phyloP scores from a whole-genome alignment of 2,797 vertebrate species.

The Amniataba percoides region DNA sequence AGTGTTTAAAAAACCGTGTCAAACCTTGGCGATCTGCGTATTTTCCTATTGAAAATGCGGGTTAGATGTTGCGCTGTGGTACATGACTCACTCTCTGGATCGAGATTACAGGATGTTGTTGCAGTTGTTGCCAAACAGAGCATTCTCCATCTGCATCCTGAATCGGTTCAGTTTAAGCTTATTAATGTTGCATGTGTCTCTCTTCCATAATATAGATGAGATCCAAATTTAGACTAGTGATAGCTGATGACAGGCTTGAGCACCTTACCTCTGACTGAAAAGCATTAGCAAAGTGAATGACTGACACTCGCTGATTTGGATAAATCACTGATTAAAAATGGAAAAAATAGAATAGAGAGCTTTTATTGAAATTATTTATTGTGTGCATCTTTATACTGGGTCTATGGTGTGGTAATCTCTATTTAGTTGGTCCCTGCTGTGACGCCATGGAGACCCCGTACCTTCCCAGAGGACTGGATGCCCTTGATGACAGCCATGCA shows the following conservation, averaged over 20 bases:
- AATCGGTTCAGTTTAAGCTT: conserved; percentile 65
- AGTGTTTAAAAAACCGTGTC: conserved; percentile 56
- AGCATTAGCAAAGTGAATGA: conserved; percentile 48
- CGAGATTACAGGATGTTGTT: conserved; percentile 70
- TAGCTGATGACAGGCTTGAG: conserved; percentile 45
- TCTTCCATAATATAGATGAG: conserved; percentile 71
- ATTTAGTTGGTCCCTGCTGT: background rate
- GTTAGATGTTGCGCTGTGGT: conserved; percentile 62
- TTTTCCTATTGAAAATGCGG: conserved; percentile 52
- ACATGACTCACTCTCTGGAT: conserved; percentile 73
- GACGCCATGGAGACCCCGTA: conserved; percentile 34
- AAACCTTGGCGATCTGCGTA: conserved; percentile 44
- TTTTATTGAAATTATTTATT: conserved; percentile 33
- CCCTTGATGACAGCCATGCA: conserved; percentile 96
- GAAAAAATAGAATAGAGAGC: conserved; percentile 4
- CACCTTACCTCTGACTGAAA: conserved; percentile 44
- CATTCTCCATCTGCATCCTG: conserved; percentile 62
- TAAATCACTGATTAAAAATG: conserved; percentile 40
- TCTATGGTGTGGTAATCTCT: conserved; percentile 16
- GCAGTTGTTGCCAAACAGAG: conserved; percentile 58
- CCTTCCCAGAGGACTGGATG: conserved; percentile 92
- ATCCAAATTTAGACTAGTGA: conserved; percentile 62
- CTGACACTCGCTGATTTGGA: conserved; percentile 38
- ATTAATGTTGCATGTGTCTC: conserved; percentile 71
- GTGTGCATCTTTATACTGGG: background rate